phyloP scores from a whole-genome alignment of 2,888 invertebrate genomes.

The Ashinkailepas kermadecensis region DNA sequence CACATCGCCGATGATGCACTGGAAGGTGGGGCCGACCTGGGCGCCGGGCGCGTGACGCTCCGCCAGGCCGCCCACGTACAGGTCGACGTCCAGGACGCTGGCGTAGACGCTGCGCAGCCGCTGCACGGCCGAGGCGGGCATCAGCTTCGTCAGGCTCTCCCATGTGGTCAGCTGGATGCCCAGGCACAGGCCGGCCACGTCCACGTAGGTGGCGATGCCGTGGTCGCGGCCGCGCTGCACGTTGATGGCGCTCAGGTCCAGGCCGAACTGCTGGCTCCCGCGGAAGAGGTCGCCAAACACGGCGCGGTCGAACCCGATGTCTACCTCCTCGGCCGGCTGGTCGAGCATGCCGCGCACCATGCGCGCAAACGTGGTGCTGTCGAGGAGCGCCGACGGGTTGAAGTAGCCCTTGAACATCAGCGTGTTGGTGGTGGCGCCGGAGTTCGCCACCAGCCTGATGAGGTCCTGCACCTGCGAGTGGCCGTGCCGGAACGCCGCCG shows the following conservation, averaged over 20 bases:
- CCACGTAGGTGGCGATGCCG: slow-evolving; percentile 28
- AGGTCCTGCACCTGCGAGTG: slow-evolving; percentile 30
- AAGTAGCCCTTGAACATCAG: not conserved
- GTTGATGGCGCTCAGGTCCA: slow-evolving; percentile 32
- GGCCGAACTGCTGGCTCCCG: slow-evolving; percentile 25
- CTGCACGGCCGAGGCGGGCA: not conserved
- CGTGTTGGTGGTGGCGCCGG: not conserved
- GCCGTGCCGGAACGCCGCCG: slow-evolving; percentile 31
- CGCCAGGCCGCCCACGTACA: not conserved
- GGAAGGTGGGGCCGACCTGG: not conserved
- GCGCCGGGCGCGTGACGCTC: slow-evolving; percentile 2
- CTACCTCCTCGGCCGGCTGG: not conserved
- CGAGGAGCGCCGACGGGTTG: not conserved
- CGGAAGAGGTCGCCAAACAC: not conserved
- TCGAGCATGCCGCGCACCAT: not conserved
- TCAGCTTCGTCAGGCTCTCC: not conserved
- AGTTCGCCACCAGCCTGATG: not conserved
- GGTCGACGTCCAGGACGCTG: not conserved
- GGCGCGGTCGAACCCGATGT: not conserved
- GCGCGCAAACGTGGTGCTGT: not conserved
- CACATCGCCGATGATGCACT: slow-evolving; percentile 7
- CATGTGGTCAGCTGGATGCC: not conserved
- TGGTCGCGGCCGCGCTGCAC: slow-evolving; percentile 31
- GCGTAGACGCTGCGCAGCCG: not conserved
- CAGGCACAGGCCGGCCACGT: slow-evolving; percentile 24